These are phyloP conservation scores for Saxicola maurus DNA, from an alignment of 2,797 vertebrate species.

Conservation along the genomic window DNA sequence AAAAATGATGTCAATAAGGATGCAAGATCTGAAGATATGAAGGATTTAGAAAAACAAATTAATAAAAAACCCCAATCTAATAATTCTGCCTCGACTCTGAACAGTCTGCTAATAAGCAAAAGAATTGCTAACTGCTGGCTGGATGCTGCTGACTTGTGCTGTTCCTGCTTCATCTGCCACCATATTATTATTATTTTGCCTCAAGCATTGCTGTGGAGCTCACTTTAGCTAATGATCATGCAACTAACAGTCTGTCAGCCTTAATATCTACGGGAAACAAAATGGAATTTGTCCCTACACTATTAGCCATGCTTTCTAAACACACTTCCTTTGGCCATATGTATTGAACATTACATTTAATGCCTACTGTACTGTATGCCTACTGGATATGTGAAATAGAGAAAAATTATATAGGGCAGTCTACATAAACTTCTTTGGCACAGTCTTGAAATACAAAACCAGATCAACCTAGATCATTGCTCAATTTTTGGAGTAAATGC, in stretches of 20 bases:
- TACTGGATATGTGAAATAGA: background rate
- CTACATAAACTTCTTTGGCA: background rate
- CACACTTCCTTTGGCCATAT: slow-evolving; percentile 36
- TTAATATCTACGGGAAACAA: slow-evolving; percentile 12
- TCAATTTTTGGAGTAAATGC: background rate
- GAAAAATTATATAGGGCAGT: background rate
- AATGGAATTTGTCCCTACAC: slow-evolving; percentile 25
- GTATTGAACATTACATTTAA: slow-evolving; percentile 27
- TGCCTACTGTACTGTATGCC: background rate
- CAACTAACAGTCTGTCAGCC: slow-evolving; percentile 46
- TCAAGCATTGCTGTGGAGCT: slow-evolving; percentile 29
- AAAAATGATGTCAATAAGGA: background rate
- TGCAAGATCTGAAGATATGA: background rate
- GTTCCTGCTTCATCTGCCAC: slow-evolving; percentile 34
- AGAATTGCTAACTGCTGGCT: background rate
- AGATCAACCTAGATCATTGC: background rate
- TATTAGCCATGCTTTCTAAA: slow-evolving; percentile 52
- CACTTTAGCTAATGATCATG: slow-evolving; percentile 53
- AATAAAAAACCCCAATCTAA: background rate
- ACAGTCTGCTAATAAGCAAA: background rate
- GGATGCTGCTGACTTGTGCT: slow-evolving; percentile 17
- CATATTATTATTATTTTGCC: slow-evolving; percentile 41
- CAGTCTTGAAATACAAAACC: background rate
- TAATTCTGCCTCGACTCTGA: background rate
- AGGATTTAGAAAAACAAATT: background rate